Evolutionary conservation across 1,140 invertebrate species (phyloP), one percentile per base, ranked within the genome.

Genomic region (Pomphorhynchus laevis): DNA sequence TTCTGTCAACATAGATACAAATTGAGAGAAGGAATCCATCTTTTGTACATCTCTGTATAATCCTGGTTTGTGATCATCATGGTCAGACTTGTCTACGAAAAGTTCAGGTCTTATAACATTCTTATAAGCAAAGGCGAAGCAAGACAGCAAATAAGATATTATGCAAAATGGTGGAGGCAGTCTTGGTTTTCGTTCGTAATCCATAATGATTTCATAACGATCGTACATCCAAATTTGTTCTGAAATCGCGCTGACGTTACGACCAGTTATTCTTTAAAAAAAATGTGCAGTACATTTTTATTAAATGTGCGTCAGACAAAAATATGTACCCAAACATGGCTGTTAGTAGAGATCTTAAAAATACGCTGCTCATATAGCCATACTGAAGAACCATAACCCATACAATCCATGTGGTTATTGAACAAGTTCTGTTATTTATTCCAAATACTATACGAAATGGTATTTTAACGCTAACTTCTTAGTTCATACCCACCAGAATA

Each of bases 361-460:
- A 56, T 22, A 59, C 46, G 45, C 59, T 59, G 32, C 55, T 47
- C 16, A 56, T 51, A 9, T 60, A 42, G 5, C 59, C 49, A 45
- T 59, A 59, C 41, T 58, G 58, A 33, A 61, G 53, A 3, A 52
- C 49, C 16, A 61, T 50, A 12, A 52, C 27, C 39, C 59, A 59
- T 11, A 52, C 49, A 44, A 51, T 52, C 5, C 32, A 14, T 18
- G 39, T 34, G 5, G 39, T 21, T 29, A 12, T 9, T 12, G 11
- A 12, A 8, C 25, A 29, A 2, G 11, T 3, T 29, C 11, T 9
- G 11, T 9, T 3, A 29, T 9, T 2, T 29, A 29, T 29, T 29
- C 25, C 25, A 29, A 12, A 29, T 29, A 29, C 14, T 29, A 29
- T 29, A 29, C 14, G 25, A 9, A 29, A 12, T 3, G 5, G 14